phyloP scores from a whole-genome alignment of 2,888 invertebrate genomes.

The Tinea pellionella region DNA sequence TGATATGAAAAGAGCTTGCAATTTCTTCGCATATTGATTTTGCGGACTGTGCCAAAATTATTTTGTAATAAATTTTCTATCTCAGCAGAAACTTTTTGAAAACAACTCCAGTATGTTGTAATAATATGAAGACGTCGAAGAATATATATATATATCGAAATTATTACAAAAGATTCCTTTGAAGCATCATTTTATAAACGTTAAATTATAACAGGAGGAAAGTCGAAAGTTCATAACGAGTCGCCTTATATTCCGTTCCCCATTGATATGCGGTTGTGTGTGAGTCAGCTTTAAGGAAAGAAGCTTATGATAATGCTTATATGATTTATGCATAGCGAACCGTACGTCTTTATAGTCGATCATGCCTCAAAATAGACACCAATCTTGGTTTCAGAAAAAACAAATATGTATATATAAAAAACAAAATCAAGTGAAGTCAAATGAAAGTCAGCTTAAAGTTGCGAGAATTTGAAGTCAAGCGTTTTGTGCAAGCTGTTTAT shows the following conservation, averaged over 20 bases:
- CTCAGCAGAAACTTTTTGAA: not conserved
- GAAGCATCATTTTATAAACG: not conserved
- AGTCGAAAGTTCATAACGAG: not conserved
- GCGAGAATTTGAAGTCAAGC: too few relatives aligned
- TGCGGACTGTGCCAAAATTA: not conserved
- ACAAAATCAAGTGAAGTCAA: not conserved
- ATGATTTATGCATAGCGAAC: constrained; percentile 3
- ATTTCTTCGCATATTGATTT: not conserved
- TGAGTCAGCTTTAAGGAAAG: not conserved
- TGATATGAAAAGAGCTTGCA: not conserved
- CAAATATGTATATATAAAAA: not conserved
- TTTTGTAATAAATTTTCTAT: not conserved
- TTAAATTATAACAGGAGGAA: not conserved
- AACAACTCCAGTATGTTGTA: not conserved
- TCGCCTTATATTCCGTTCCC: not conserved
- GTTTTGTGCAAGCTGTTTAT: not conserved
- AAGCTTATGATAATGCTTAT: constrained; percentile 1
- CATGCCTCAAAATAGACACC: not conserved
- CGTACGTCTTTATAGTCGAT: not conserved
- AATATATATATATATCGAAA: not conserved
- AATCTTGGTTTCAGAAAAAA: not conserved
- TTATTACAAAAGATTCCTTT: not conserved
- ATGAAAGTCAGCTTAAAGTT: too few relatives aligned
- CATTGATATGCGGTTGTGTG: not conserved
- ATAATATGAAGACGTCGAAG: not conserved